Conservation (phyloP, 1,140 invertebrate species). For the Steinernema khuongi region DNA sequence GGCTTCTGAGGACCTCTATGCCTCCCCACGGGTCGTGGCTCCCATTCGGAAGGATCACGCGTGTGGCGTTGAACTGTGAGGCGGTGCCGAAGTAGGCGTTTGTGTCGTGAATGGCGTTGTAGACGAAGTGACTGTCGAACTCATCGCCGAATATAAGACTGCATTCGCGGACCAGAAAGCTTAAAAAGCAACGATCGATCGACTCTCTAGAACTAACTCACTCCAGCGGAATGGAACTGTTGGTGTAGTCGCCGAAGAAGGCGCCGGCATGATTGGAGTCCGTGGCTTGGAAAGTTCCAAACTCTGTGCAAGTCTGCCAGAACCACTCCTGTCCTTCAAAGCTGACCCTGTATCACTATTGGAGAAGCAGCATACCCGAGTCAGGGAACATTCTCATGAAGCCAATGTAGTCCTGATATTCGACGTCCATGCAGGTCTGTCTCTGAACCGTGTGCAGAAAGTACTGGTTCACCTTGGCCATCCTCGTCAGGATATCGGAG, state of each 20-base stretch:
- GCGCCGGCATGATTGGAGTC: slow-evolving; percentile 60
- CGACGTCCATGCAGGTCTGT: slow-evolving; percentile 33
- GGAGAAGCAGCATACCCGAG: slow-evolving; percentile 7
- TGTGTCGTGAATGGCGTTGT: slow-evolving; percentile 63
- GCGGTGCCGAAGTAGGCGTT: slow-evolving; percentile 76
- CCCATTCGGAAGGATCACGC: slow-evolving; percentile 81
- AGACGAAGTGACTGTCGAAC: slow-evolving; percentile 66
- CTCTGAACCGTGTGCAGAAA: slow-evolving; percentile 20
- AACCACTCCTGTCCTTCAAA: slow-evolving; percentile 71
- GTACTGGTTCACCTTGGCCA: slow-evolving; percentile 28
- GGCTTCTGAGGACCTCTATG: slow-evolving; percentile 63
- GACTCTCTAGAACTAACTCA: too few species aligned
- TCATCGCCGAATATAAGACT: slow-evolving; percentile 71
- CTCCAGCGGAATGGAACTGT: too few species aligned
- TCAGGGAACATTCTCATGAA: slow-evolving; percentile 19
- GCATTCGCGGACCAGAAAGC: slow-evolving; percentile 74
- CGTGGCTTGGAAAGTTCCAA: slow-evolving; percentile 86
- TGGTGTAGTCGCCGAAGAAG: slow-evolving; percentile 30
- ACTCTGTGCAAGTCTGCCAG: slow-evolving; percentile 89
- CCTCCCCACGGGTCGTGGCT: slow-evolving; percentile 88
- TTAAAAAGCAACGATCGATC: slow-evolving; percentile 60
- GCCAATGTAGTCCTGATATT: slow-evolving; percentile 27
- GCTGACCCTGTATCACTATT: neutral
- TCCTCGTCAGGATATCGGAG: too few species aligned
- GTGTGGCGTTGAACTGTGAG: slow-evolving; percentile 66